phyloP scores from a whole-genome alignment of 2,113 vertebrate genomes.

The Antidorcas marsupialis region DNA sequence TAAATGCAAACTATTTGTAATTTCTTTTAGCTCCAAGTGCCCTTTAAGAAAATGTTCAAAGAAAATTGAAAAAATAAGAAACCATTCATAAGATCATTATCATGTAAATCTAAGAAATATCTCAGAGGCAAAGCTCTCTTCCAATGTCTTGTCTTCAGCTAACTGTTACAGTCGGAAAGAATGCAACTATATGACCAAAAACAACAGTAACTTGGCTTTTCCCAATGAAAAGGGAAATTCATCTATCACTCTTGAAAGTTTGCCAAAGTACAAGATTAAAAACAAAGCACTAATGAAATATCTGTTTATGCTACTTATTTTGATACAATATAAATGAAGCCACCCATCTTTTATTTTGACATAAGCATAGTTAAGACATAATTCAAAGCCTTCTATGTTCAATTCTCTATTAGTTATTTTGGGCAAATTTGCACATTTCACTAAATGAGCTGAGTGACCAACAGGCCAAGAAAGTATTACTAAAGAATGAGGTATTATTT shows the following conservation, averaged over 20 bases:
- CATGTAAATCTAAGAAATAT: not conserved
- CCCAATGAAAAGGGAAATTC: constrained; percentile 31
- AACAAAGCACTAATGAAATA: constrained; percentile 20
- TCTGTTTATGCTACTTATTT: not conserved
- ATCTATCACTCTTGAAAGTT: not conserved
- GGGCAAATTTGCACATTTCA: constrained; percentile 4
- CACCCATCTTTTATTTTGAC: not conserved
- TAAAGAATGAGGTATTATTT: not conserved
- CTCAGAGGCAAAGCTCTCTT: not conserved
- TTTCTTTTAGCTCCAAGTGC: not conserved
- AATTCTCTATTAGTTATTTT: not conserved
- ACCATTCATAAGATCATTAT: not conserved
- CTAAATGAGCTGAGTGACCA: not conserved
- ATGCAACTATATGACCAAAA: constrained; percentile 44
- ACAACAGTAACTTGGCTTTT: constrained; percentile 55
- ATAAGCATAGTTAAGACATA: not conserved
- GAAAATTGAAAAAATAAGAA: not conserved
- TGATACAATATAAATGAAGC: constrained; percentile 2
- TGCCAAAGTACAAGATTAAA: constrained; percentile 44
- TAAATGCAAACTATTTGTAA: not conserved
- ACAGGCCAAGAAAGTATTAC: constrained; percentile 17
- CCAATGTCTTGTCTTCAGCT: constrained; percentile 20
- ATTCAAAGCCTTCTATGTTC: not conserved
- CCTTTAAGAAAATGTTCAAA: not conserved
- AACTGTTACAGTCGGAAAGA: constrained; percentile 40